phyloP scores from a whole-genome alignment of 2,797 vertebrate genomes.

The Psittacula echo region DNA sequence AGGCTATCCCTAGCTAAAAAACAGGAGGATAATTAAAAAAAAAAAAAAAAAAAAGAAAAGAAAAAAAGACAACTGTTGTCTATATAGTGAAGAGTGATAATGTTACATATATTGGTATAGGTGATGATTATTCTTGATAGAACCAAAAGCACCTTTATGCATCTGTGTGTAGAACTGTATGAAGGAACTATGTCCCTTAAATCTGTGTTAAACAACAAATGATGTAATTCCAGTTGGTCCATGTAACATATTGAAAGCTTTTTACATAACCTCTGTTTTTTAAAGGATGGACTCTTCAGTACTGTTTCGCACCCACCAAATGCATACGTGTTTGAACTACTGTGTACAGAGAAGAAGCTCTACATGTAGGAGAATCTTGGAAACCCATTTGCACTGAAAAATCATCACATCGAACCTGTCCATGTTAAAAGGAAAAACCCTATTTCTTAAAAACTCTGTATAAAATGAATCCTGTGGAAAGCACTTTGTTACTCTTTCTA shows the following conservation, averaged over 20 bases:
- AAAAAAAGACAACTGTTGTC: neutral
- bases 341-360: neutral
- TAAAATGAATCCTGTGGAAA: slow-evolving; percentile 25
- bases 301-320: neutral
- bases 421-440: neutral
- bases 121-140: neutral
- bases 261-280: neutral
- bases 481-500: slow-evolving; percentile 71
- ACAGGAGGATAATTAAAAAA: neutral
- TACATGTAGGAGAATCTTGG: neutral
- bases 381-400: slow-evolving; percentile 37
- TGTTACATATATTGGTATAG: neutral
- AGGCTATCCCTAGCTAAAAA: neutral
- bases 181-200: neutral
- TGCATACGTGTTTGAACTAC: neutral
- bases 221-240: neutral
- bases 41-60: neutral
- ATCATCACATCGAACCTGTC: neutral
- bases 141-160: neutral
- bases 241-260: neutral
- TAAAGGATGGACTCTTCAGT: neutral
- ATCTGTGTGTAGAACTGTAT: neutral
- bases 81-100: neutral
- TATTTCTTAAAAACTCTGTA: slow-evolving; percentile 38
- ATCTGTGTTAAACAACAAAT: neutral